Evolutionary conservation across 2,113 vertebrate species (phyloP).

Genomic region (Spermophilus dauricus): DNA sequence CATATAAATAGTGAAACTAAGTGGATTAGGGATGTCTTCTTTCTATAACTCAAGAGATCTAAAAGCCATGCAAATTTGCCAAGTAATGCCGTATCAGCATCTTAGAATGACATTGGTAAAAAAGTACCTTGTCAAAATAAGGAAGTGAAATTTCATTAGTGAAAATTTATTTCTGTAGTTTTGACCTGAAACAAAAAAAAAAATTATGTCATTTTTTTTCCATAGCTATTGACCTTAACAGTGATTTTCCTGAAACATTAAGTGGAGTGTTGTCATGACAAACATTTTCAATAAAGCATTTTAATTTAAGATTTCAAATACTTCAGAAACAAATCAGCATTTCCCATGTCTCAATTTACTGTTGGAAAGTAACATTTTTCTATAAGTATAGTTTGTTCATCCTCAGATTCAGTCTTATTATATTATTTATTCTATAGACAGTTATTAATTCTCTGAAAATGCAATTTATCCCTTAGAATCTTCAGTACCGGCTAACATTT

Average conservation of each 20-base stretch:
- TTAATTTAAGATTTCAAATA: slow-evolving; percentile 43
- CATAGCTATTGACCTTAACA: slow-evolving; percentile 25
- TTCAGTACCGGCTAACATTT: slow-evolving; percentile 38
- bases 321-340: slow-evolving; percentile 18
- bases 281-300: slow-evolving; percentile 14
- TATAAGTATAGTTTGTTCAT: neutral
- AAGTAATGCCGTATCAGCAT: slow-evolving; percentile 70
- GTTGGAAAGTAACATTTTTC: slow-evolving; percentile 52
- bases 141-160: slow-evolving; percentile 67
- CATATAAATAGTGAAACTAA: slow-evolving; percentile 68
- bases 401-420: slow-evolving; percentile 25
- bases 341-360: slow-evolving; percentile 40
- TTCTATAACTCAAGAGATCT: slow-evolving; percentile 32
- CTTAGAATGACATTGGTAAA: slow-evolving; percentile 48
- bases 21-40: slow-evolving; percentile 27
- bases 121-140: slow-evolving; percentile 72
- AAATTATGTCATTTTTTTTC: slow-evolving; percentile 47
- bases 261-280: neutral
- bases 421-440: neutral
- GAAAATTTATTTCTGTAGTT: slow-evolving; percentile 59
- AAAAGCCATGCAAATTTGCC: slow-evolving; percentile 66
- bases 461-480: neutral
- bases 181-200: slow-evolving; percentile 44
- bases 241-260: slow-evolving; percentile 62
- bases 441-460: slow-evolving; percentile 39